A percentile compares a stretch with the other conserved stretches of the same genome.
phyloP scores from a whole-genome alignment of 2,888 invertebrate genomes.

The Eueremaeus valkanovi region DNA sequence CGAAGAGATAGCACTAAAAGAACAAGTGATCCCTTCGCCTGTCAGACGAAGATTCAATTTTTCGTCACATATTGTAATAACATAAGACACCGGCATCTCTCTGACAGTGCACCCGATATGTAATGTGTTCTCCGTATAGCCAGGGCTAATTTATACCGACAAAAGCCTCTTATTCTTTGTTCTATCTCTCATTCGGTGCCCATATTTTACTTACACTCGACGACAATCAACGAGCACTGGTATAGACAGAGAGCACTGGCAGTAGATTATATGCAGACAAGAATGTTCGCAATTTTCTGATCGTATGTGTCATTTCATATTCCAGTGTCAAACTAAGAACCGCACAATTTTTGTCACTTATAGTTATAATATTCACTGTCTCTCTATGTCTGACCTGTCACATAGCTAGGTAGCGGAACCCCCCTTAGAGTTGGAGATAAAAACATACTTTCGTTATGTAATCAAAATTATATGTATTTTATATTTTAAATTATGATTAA shows the following conservation, averaged over 20 bases:
- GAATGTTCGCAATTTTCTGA: not conserved
- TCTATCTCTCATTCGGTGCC: not conserved
- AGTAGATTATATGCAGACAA: not conserved
- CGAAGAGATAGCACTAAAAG: too few species aligned
- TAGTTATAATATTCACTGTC: not conserved
- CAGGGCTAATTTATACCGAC: not conserved
- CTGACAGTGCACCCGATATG: not conserved
- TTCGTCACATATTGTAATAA: slow-evolving; percentile 1
- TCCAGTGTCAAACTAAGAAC: not conserved
- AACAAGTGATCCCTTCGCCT: not conserved
- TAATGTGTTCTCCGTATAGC: not conserved
- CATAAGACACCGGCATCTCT: not conserved
- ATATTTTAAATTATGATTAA: not conserved
- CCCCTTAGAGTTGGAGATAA: not conserved
- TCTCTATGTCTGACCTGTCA: not conserved
- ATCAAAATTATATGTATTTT: not conserved
- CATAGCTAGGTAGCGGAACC: not conserved
- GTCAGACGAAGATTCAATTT: not conserved
- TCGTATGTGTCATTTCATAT: not conserved
- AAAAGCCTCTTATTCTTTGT: not conserved
- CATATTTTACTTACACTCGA: slow-evolving; percentile 3
- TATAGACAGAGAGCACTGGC: not conserved
- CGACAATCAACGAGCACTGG: not conserved
- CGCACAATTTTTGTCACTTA: not conserved
- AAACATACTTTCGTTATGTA: not conserved